Evolutionary conservation across 2,797 vertebrate species (phyloP).

Genomic region (Sebastes nivosus): DNA sequence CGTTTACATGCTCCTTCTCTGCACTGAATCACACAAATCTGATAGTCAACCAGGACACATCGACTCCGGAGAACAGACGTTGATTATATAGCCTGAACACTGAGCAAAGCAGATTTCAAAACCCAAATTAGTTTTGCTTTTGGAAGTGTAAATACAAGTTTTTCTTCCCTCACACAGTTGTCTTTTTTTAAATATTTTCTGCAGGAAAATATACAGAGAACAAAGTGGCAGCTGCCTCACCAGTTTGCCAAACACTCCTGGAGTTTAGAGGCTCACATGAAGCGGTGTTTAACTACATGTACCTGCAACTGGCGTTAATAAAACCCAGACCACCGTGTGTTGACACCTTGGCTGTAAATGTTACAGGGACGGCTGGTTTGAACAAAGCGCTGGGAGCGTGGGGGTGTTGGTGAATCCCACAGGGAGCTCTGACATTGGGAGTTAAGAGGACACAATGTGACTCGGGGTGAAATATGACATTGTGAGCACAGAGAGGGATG

Average conservation of each 20-base stretch:
- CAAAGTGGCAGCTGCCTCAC: neutral
- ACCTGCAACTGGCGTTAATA: slow-evolving; percentile 24
- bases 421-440: slow-evolving; percentile 59
- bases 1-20: slow-evolving; percentile 62
- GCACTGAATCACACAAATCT: slow-evolving; percentile 53
- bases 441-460: slow-evolving; percentile 54
- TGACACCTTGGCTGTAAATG: slow-evolving; percentile 41
- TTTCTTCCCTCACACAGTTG: neutral
- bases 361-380: slow-evolving; percentile 18
- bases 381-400: slow-evolving; percentile 2
- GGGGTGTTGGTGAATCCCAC: slow-evolving; percentile 23
- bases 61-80: neutral
- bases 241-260: neutral
- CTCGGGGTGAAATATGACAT: slow-evolving; percentile 69
- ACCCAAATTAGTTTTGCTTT: slow-evolving; percentile 7
- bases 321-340: neutral
- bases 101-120: slow-evolving; percentile 8
- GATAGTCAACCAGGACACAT: slow-evolving; percentile 25
- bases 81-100: neutral
- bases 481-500: slow-evolving; percentile 41
- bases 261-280: neutral
- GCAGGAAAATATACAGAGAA: neutral
- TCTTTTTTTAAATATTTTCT: neutral
- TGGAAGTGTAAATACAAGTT: neutral
- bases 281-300: slow-evolving; percentile 13